A percentile compares a stretch with the other conserved stretches of the same genome.
Evolutionary conservation across 2,888 invertebrate species (phyloP).

Genomic region (Ypsolopha scabrella): DNA sequence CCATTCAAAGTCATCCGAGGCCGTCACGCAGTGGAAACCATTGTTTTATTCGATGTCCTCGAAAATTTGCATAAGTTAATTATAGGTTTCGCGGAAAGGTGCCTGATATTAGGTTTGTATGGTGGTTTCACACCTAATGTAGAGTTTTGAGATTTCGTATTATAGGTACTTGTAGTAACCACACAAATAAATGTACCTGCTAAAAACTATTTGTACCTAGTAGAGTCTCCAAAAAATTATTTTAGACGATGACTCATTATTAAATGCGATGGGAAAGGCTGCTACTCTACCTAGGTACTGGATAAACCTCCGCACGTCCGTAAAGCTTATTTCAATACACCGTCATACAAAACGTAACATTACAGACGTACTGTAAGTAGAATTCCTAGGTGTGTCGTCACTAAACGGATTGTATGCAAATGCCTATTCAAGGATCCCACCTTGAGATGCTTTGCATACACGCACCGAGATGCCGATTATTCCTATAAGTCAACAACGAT

Average conservation of each 20-base stretch:
- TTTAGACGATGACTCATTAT: background rate
- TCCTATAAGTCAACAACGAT: no score
- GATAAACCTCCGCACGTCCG: no score
- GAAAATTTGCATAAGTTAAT: background rate
- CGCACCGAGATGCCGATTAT: constrained; percentile 6
- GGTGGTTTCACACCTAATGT: background rate
- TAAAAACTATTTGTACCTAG: no score
- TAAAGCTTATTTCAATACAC: no score
- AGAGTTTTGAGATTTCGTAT: background rate
- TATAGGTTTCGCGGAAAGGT: background rate
- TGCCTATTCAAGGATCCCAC: constrained; percentile 19
- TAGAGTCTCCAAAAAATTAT: background rate
- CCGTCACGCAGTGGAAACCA: background rate
- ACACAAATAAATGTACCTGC: no score
- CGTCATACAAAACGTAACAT: background rate
- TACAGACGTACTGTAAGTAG: background rate
- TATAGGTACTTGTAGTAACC: no score
- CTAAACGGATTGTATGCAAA: constrained; percentile 50
- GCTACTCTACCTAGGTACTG: no score
- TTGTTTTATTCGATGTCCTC: constrained; percentile 5
- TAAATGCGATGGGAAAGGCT: no score
- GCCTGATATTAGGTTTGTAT: background rate
- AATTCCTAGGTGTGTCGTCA: constrained; percentile 30
- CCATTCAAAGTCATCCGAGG: constrained; percentile 1
- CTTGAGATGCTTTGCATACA: constrained; percentile 41